Base-by-base conservation (phyloP, 1,140 invertebrate genomes). In the Dendrolimus kikuchii region DNA sequence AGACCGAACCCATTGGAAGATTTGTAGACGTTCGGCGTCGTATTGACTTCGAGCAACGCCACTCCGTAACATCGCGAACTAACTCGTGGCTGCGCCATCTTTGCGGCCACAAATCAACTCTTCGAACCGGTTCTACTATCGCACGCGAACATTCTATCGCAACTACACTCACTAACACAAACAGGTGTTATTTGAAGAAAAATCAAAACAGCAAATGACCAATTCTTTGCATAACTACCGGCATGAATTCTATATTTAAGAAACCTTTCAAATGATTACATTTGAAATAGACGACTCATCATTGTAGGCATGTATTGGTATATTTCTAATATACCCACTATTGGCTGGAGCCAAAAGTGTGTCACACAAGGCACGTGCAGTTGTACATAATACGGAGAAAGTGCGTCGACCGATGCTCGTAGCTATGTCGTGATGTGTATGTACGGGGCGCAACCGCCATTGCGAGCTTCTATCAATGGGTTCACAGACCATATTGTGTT, bases 171-270 rank as follows among this genome's bases (percentile, higher is more conserved):
- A 23, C 23, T 23, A 57, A 61, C 59, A 58, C 70, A 71, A 71
- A 74, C 80, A 81, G 77, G 77, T 81, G 77, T 71, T 74, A 65
- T 69, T 71, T 66, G 68, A 64, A 69, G 62, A 71, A 69, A 76
- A 74, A 64, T 63, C 65, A 65, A 23, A 59, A 42, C 62, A 48
- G 68, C 59, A 68, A 68, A 55, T 51, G 41, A 55, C 60, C 56
- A 59, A 41, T 48, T 53, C 38, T 54, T 46, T 44, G 8, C 59
- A 56, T 43, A 58, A 8, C 42, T 58, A 50, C 50, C 49, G 55
- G 23, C 41, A 44, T 37, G 7, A 54, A 48, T 23, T 23, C 23
- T 23, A 23, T 23, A 23, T 23, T 23, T 23, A 23, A 23, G 23
- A 23, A 23, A 23, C 23, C 23, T 23, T 23, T 23, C 23, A 23